A percentile compares a stretch with the other conserved stretches of the same genome.
Evolutionary conservation across 2,888 invertebrate species (phyloP).

Genomic region (Cryptus viduatorius): DNA sequence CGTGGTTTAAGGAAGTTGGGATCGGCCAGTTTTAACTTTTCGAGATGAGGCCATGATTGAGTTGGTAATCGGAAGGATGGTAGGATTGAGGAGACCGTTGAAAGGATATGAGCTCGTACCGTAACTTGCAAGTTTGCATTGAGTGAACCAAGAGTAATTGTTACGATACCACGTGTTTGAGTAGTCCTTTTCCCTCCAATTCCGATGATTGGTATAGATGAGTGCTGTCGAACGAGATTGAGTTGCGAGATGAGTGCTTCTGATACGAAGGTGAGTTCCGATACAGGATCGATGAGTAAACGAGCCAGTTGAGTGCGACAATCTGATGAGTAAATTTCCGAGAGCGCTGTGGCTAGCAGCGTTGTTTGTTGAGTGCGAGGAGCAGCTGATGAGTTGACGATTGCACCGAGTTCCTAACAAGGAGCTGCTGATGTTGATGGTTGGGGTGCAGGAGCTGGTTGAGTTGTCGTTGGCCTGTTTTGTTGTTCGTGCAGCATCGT

Average conservation of each 20-base stretch:
- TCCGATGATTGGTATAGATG: conserved; percentile 50
- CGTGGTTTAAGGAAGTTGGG: conserved; percentile 60
- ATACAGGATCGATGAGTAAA: conserved; percentile 62
- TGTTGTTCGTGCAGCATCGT: conserved; percentile 40
- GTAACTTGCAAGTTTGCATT: neutral
- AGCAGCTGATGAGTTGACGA: conserved; percentile 3
- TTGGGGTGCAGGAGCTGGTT: neutral
- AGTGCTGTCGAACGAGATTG: conserved; percentile 9
- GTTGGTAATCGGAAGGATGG: conserved; percentile 36
- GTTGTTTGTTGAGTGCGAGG: neutral
- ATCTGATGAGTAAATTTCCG: neutral
- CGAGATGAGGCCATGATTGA: conserved; percentile 60
- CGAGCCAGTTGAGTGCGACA: conserved; percentile 28
- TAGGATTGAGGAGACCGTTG: conserved; percentile 38
- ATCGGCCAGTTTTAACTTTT: conserved; percentile 59
- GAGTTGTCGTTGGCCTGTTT: neutral
- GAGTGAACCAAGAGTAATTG: conserved; percentile 11
- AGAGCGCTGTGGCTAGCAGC: neutral
- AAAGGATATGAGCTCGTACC: conserved; percentile 45
- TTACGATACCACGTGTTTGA: conserved; percentile 35
- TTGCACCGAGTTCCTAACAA: conserved; percentile 3
- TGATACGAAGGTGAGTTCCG: conserved; percentile 56
- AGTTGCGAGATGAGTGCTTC: conserved; percentile 35
- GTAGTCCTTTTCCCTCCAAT: conserved; percentile 50
- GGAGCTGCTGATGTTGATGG: neutral